Evolutionary conservation across 2,113 vertebrate genomes (phyloP), one percentile per base, ranked within the genome.

Genomic region (Brachyhypopomus occidentalis): DNA sequence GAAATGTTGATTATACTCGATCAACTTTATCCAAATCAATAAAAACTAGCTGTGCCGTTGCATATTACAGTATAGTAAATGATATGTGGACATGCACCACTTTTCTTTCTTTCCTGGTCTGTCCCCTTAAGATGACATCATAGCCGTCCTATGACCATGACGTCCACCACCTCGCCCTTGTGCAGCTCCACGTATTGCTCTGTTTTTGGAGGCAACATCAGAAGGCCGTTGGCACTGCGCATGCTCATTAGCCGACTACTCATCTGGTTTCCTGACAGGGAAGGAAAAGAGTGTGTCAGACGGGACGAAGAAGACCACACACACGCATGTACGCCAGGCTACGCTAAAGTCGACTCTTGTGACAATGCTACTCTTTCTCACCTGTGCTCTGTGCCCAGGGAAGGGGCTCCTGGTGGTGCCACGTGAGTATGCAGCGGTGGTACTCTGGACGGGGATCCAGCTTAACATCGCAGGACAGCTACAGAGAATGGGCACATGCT

Each of bases 331-430:
- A 52, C 12, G 45, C 12, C 45, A 14, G 12, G 12, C 45, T 52
- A 52, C 7, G 45, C 45, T 4, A 41, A 41, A 41, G 9, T 11
- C n/a, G 63, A 20, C 22, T 4, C 23, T 27, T 55, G 59, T 36
- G 27, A 23, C 12, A 17, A 36, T 41, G 45, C 30, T 56, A 56
- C 58, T 69, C 11, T 45, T 8, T 16, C 17, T 67, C 73, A 98
- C 97, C 97, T 96, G 98, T 99, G 94, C 97, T 99, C 91, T 99
- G 98, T 90, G 98, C 98, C 98, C 98, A 99, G 90, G 98, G 98
- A 87, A 99, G 94, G 84, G 97, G 98, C 89, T 99, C 98, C 93
- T 99, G 98, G 90, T 99, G 98, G 92, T 99, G 97, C 98, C 98
- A 99, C 86, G 97, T 99, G 87, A 99, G 91, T 90, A 99, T 98